These are phyloP conservation scores for Trogon surrucura DNA, from an alignment of 2,113 vertebrate species.

Conservation along the genomic window DNA sequence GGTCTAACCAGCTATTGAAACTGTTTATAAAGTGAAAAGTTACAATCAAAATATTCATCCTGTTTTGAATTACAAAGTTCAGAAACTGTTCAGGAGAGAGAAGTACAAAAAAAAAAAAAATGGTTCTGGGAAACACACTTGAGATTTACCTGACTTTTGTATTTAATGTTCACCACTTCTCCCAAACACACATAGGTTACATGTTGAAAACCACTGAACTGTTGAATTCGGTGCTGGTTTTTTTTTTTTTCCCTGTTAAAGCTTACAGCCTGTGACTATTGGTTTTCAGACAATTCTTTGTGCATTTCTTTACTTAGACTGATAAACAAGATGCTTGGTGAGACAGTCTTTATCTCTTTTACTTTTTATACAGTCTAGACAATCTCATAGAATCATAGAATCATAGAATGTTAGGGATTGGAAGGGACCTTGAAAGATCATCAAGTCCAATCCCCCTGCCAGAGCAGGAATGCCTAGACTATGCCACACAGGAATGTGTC, in stretches of 20 bases:
- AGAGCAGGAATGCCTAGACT: too few species aligned
- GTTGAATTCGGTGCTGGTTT: rapidly evolving
- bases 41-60: not conserved
- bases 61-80: not conserved
- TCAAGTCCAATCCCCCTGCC: too few species aligned
- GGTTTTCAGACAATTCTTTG: not conserved
- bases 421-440: too few species aligned
- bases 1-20: not conserved
- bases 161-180: not conserved
- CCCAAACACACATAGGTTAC: not conserved
- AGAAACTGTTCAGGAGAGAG: not conserved
- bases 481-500: too few species aligned
- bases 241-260: not conserved
- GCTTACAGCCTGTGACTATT: rapidly evolving
- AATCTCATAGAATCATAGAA: too few species aligned
- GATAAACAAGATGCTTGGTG: not conserved
- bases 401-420: too few species aligned
- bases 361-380: not conserved
- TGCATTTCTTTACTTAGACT: not conserved
- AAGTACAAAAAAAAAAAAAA: not conserved
- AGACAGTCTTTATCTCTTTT: not conserved
- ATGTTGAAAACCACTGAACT: not conserved
- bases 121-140: not conserved
- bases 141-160: not conserved
- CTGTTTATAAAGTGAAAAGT: not conserved